phyloP scores from a whole-genome alignment of 2,888 invertebrate genomes.

The Autographa gamma region DNA sequence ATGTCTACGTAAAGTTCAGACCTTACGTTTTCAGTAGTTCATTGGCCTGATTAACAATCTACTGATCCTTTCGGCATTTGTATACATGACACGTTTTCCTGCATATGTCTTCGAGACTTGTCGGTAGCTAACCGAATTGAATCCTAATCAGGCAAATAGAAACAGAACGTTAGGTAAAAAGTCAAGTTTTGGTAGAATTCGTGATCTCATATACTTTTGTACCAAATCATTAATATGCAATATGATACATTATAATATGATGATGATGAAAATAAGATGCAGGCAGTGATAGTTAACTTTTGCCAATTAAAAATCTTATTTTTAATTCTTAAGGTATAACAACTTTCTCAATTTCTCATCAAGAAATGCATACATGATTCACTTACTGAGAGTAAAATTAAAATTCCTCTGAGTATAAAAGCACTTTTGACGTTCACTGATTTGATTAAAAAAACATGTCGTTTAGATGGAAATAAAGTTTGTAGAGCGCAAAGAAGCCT shows the following conservation, averaged over 20 bases:
- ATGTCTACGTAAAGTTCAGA: slow-evolving; percentile 7
- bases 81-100: slow-evolving; percentile 44
- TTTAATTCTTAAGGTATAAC: too few relatives aligned
- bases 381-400: too few relatives aligned
- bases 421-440: too few relatives aligned
- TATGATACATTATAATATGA: too few relatives aligned
- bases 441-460: neutral
- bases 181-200: neutral
- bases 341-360: too few relatives aligned
- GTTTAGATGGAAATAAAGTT: neutral
- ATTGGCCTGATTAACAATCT: slow-evolving; percentile 22
- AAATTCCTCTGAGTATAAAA: too few relatives aligned
- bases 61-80: slow-evolving; percentile 40
- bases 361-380: too few relatives aligned
- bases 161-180: slow-evolving; percentile 9
- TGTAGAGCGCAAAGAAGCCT: neutral
- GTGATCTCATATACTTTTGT: neutral
- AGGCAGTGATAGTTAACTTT: too few relatives aligned
- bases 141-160: slow-evolving; percentile 27
- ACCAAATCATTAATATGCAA: neutral
- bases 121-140: slow-evolving; percentile 33
- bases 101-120: slow-evolving; percentile 48
- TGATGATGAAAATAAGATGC: too few relatives aligned
- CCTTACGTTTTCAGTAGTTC: slow-evolving; percentile 18
- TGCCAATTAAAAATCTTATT: too few relatives aligned